These are phyloP conservation scores for Chaetura pelagica DNA, from an alignment of 2,113 vertebrate genomes.

Conservation along the genomic window DNA sequence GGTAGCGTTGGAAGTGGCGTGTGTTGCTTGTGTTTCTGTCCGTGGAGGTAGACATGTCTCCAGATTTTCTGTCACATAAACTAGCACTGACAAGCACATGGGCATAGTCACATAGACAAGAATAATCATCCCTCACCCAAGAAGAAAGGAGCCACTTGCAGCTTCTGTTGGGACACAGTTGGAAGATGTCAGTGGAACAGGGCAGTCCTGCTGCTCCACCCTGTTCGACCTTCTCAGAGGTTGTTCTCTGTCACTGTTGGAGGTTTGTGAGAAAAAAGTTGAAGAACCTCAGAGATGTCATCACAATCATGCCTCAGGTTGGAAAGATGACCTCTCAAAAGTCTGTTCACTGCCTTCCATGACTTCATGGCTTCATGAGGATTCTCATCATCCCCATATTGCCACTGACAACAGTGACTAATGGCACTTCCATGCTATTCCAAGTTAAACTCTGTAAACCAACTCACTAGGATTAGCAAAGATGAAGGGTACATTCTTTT, in stretches of 20 bases:
- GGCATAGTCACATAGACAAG: neutral
- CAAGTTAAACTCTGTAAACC: neutral
- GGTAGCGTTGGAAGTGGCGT: neutral
- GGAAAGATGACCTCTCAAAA: neutral
- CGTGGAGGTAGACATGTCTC: neutral
- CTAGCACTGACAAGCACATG: neutral
- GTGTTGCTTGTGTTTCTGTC: neutral
- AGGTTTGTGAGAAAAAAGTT: neutral
- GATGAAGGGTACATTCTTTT: neutral
- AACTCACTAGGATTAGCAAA: neutral
- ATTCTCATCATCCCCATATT: neutral
- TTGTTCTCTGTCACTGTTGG: accelerated
- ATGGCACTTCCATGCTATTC: neutral
- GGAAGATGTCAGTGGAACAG: neutral
- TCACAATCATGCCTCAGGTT: neutral
- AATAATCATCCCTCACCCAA: neutral
- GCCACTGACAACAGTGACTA: neutral
- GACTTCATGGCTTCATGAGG: too few relatives aligned
- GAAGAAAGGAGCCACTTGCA: neutral
- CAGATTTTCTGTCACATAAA: neutral
- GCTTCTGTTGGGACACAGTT: accelerated
- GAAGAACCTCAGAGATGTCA: neutral
- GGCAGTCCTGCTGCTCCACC: too few relatives aligned
- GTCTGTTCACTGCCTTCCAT: neutral
- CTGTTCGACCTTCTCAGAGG: neutral